Evolutionary conservation across 2,113 vertebrate genomes (phyloP).

Genomic region (Calidris pugnax): DNA sequence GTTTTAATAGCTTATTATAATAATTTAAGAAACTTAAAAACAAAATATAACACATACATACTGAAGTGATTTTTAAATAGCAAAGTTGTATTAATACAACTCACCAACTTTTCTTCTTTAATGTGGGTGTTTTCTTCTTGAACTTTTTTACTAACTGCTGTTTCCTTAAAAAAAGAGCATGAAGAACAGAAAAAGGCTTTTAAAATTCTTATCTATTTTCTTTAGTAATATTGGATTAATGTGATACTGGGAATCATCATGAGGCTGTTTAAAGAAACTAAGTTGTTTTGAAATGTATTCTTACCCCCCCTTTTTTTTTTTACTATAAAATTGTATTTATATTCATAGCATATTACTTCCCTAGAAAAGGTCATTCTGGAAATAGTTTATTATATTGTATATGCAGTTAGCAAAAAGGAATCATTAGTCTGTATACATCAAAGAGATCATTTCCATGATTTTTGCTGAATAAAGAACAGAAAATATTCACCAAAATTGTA

Average conservation of each 20-base stretch:
- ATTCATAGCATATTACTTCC: neutral
- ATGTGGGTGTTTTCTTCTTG: constrained; percentile 76
- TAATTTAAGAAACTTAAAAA: neutral
- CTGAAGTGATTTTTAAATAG: neutral
- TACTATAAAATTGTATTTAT: neutral
- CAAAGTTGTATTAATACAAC: neutral
- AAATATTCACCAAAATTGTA: too few relatives aligned
- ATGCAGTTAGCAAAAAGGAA: neutral
- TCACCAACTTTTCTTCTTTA: constrained; percentile 87
- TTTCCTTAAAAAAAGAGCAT: constrained; percentile 77
- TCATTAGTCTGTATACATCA: neutral
- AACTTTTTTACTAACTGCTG: constrained; percentile 82
- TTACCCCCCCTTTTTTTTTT: neutral
- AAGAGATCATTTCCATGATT: neutral
- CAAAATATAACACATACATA: neutral
- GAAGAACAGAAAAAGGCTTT: neutral
- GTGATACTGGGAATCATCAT: neutral
- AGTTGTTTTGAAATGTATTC: neutral
- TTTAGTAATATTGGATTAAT: neutral
- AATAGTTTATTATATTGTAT: neutral
- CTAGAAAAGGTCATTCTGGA: neutral
- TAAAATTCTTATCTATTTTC: neutral
- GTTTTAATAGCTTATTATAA: neutral
- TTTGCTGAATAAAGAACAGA: neutral
- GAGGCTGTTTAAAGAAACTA: neutral